Conservation (phyloP, 1,140 invertebrate species). For the Pseudomyrmex dendroicus region DNA sequence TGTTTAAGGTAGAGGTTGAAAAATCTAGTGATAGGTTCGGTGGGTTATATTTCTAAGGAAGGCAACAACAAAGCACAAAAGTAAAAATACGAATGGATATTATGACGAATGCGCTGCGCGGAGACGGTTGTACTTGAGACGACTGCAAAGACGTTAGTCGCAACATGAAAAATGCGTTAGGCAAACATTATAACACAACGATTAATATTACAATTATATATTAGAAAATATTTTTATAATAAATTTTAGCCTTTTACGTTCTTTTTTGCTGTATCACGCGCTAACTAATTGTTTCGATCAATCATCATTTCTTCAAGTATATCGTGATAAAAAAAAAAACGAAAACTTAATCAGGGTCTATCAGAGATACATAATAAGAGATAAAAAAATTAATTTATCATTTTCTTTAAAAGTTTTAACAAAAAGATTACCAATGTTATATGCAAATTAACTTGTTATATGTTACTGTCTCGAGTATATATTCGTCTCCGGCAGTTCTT, state of each 20-base stretch:
- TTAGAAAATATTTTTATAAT: background rate
- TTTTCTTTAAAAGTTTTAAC: slow-evolving; percentile 10
- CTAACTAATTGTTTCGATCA: background rate
- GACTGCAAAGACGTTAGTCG: slow-evolving; percentile 26
- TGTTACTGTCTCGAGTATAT: slow-evolving; percentile 34
- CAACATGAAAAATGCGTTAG: slow-evolving; percentile 1
- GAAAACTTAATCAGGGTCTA: background rate
- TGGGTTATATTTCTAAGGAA: slow-evolving; percentile 54
- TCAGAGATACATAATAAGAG: background rate
- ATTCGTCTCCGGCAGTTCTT: slow-evolving; percentile 57
- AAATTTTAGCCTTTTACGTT: background rate
- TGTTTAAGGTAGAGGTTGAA: background rate
- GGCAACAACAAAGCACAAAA: slow-evolving; percentile 65
- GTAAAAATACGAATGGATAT: slow-evolving; percentile 52
- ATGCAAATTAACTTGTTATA: slow-evolving; percentile 35
- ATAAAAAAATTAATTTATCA: slow-evolving; percentile 23
- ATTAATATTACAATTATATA: slow-evolving; percentile 5
- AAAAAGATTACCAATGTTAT: slow-evolving; percentile 9
- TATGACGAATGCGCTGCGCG: slow-evolving; percentile 31
- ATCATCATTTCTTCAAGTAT: background rate
- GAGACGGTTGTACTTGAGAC: slow-evolving; percentile 42
- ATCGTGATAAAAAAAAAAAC: background rate
- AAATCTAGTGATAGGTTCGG: slow-evolving; percentile 29
- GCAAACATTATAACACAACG: background rate
- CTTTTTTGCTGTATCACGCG: background rate